Conservation (phyloP, 2,888 invertebrate species). For the Coleophora deauratella region DNA sequence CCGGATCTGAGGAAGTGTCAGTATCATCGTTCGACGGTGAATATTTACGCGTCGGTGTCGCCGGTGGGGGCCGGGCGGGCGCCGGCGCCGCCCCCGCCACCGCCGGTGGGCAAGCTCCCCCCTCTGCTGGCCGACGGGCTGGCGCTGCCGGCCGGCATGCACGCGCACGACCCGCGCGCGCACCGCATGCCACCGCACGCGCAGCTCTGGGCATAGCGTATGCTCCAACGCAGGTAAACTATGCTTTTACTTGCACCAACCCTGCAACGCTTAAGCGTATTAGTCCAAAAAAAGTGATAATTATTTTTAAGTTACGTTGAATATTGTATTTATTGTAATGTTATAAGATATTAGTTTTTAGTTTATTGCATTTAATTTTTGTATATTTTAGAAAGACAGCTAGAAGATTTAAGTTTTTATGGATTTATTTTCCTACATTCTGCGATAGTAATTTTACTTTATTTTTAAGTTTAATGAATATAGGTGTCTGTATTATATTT, state of each 20-base stretch:
- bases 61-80: slow-evolving; percentile 71
- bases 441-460: slow-evolving; percentile 65
- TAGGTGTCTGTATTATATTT: slow-evolving; percentile 39
- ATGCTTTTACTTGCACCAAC: slow-evolving; percentile 47
- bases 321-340: slow-evolving; percentile 53
- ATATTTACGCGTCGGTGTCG: slow-evolving; percentile 81
- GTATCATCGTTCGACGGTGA: slow-evolving; percentile 79
- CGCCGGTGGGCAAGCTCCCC: slow-evolving; percentile 77
- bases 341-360: slow-evolving; percentile 25
- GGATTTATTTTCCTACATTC: slow-evolving; percentile 58
- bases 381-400: slow-evolving; percentile 41
- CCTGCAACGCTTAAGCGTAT: slow-evolving; percentile 65
- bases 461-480: slow-evolving; percentile 41
- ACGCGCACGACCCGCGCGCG: slow-evolving; percentile 56
- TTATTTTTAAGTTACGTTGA: slow-evolving; percentile 52
- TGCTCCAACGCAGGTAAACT: slow-evolving; percentile 78
- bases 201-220: slow-evolving; percentile 87
- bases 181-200: slow-evolving; percentile 78
- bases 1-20: slow-evolving; percentile 83
- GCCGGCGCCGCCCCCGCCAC: slow-evolving; percentile 76
- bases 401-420: slow-evolving; percentile 40
- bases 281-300: slow-evolving; percentile 72
- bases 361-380: slow-evolving; percentile 47
- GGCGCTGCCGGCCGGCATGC: slow-evolving; percentile 56
- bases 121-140: slow-evolving; percentile 70